Conservation (phyloP, 2,888 invertebrate species). For the Coenonympha glycerion region DNA sequence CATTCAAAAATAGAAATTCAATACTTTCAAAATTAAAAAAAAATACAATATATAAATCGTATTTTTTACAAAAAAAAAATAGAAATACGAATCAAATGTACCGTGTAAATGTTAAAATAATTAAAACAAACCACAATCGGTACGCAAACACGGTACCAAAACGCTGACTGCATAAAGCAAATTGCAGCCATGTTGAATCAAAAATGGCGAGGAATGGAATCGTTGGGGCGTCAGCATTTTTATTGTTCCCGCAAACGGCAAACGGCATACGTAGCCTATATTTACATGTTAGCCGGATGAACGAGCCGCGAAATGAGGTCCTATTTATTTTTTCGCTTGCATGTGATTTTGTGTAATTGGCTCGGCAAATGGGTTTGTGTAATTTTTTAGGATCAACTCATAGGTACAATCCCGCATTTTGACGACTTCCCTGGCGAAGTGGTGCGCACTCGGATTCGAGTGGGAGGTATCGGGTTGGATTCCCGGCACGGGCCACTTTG, state of each 20-base stretch:
- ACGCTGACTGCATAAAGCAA: slow-evolving; percentile 54
- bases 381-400: neutral
- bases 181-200: slow-evolving; percentile 59
- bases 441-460: too few species aligned
- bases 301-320: slow-evolving; percentile 3
- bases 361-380: neutral
- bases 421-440: too few species aligned
- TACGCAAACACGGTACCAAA: slow-evolving; percentile 53
- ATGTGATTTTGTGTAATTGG: slow-evolving; percentile 11
- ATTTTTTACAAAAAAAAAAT: neutral
- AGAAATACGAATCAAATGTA: neutral
- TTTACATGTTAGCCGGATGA: slow-evolving; percentile 22
- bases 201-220: slow-evolving; percentile 53
- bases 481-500: too few species aligned
- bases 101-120: slow-evolving; percentile 15
- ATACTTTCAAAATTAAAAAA: too few species aligned
- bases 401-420: too few species aligned
- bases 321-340: slow-evolving; percentile 7
- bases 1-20: too few species aligned
- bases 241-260: slow-evolving; percentile 39
- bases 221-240: slow-evolving; percentile 55
- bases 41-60: too few species aligned
- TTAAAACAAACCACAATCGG: slow-evolving; percentile 34
- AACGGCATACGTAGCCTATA: slow-evolving; percentile 38
- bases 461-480: too few species aligned